Evolutionary conservation across 2,113 vertebrate genomes (phyloP), one percentile per base, ranked within the genome.

Genomic region (Circaetus cinerascens): DNA sequence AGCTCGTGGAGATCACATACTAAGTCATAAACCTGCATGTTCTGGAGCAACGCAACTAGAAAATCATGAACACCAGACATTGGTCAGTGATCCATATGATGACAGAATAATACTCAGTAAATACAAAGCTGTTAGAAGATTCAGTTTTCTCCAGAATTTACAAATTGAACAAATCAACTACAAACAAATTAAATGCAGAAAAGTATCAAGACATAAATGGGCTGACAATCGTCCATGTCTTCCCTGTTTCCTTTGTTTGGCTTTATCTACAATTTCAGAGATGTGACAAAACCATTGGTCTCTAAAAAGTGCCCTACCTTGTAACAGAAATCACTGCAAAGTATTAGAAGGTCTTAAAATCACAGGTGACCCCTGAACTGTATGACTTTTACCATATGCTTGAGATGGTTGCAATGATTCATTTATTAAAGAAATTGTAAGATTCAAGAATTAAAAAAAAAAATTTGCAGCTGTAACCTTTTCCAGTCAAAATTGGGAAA

Each of bases 1-100:
- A 92, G 91, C 96, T 98, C 93, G 11, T 34, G 77, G 95, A 98
- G 88, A 97, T 93, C 97, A 77, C 95, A 95, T 93, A 93, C 79
- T 82, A 91, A 97, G 88, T 95, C 96, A 97, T 80, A 97, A 97
- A 97, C 86, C 85, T 97, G 80, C 84, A 93, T 92, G 63, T 92
- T 97, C 73, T 96, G 94, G 73, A 97, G 64, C 80, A 94, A 83
- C 5, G 20, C 87, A 95, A 91, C 79, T 94, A 81, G 93, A 97
- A 98, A 97, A 96, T 97, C 88, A 96, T 14, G 20, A 96, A 91
- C 81, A 96, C 82, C 95, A 97, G 75, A 94, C 94, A 95, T 32
- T 80, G 90, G 69, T 94, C 94, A 98, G 92, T 97, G 94, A 96
- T 94, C 76, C 66, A 27, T 90, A 83, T 15, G 32, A 81, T 89